Percentiles rank a stretch among this genome's conserved stretches.
phyloP scores from a whole-genome alignment of 1,140 invertebrate genomes.

The Bombus fervidus region DNA sequence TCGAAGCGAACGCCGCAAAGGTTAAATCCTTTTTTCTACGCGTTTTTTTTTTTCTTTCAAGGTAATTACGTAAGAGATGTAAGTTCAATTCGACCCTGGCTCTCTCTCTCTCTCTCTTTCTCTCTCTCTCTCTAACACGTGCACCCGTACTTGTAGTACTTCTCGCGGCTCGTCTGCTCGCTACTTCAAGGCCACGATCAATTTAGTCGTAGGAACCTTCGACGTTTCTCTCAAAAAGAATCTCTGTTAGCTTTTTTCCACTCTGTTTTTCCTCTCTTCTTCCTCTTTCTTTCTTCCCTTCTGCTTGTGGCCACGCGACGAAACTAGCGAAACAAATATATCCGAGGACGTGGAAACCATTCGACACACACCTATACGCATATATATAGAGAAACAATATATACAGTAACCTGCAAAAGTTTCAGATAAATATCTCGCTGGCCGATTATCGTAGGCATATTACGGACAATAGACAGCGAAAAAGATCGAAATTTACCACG shows the following conservation, averaged over 20 bases:
- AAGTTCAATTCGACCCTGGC: slow-evolving; percentile 58
- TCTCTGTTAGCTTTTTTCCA: slow-evolving; percentile 20
- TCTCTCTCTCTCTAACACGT: slow-evolving; percentile 2
- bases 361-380: not conserved
- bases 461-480: no score
- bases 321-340: slow-evolving; percentile 33
- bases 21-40: slow-evolving; percentile 32
- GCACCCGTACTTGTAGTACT: slow-evolving; percentile 56
- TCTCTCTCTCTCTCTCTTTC: not conserved
- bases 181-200: slow-evolving; percentile 51
- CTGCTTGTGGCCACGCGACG: not conserved
- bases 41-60: slow-evolving; percentile 19
- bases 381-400: not conserved
- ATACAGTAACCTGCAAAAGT: not conserved
- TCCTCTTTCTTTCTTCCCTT: not conserved
- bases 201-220: slow-evolving; percentile 42
- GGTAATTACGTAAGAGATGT: slow-evolving; percentile 52
- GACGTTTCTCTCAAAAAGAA: slow-evolving; percentile 40
- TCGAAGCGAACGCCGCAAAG: not conserved
- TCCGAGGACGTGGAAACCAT: slow-evolving; percentile 22
- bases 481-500: no score
- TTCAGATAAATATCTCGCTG: not conserved
- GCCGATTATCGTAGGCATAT: no score
- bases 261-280: not conserved
- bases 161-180: slow-evolving; percentile 34